Evolutionary conservation across 2,888 invertebrate genomes (phyloP), one percentile per base, ranked within the genome.

Genomic region (Drosophila glabriapex): DNA sequence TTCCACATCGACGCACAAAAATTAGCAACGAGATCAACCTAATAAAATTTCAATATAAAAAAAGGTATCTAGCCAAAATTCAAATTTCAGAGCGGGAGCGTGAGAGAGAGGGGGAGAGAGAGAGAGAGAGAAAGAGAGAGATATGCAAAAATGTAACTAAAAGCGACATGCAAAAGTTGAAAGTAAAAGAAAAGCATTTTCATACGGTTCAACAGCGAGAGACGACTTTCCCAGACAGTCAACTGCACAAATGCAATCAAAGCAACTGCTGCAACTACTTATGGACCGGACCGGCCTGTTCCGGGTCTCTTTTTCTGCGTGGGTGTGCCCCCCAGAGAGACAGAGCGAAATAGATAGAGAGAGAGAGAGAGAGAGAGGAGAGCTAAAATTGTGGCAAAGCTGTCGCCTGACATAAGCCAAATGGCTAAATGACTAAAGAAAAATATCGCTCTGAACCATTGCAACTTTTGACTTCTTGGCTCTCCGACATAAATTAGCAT

Each of bases 141-240:
- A 52, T 55, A 64, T 53, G 74, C 50, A 71, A 65, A 50, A 63
- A 70, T 46, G 25, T 16, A 25, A 72, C 60, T 68, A 78, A 64
- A 68, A 73, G 75, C 68, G 72, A 78, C 73, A 81, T 79, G 80
- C 81, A 83, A 85, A 83, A 89, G 84, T 85, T 87, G 92, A 91
- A 91, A 91, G 92, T 91, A 91, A 92, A 91, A 91, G 91, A 90
- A 88, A 91, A 91, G 73, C 78, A 77, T 59, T 77, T 75, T 43
- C 49, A 52, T 62, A 54, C 76, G 37, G 46, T 75, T 59, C 54
- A 76, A 37, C 59, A 31, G 61, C 35, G 43, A 43, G 56, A 41
- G 65, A 50, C 68, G 84, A 91, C 90, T 90, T 91, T 90, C 91
- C 83, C 80, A 82, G 84, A 74, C 75, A 61, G 62, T 70, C 61